Percentiles rank a stretch among this genome's conserved stretches.
These are phyloP conservation scores for Pygmarrhopalites habei DNA, from an alignment of 1,140 invertebrate genomes.

Conservation along the genomic window DNA sequence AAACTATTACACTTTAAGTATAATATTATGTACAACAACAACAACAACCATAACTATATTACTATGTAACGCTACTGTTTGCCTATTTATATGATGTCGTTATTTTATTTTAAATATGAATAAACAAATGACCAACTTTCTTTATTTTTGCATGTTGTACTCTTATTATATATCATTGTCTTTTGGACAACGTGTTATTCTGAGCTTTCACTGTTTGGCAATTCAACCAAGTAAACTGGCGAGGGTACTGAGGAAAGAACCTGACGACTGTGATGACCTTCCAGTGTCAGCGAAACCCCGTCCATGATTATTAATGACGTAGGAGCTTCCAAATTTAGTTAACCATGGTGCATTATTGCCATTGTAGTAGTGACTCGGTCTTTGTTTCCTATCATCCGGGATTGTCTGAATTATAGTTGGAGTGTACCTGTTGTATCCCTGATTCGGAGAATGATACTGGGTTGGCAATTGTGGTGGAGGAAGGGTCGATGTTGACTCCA, in stretches of 20 bases:
- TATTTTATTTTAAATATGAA: no score
- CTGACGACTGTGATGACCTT: neutral
- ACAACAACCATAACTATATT: no score
- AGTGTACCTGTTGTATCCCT: neutral
- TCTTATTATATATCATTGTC: no score
- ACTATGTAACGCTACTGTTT: no score
- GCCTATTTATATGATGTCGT: no score
- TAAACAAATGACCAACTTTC: no score
- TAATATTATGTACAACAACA: no score
- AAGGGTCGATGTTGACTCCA: neutral
- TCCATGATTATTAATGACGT: neutral
- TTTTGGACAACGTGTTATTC: no score
- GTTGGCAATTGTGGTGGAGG: slow-evolving; percentile 20
- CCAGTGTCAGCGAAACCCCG: neutral
- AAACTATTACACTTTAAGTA: no score
- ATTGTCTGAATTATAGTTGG: neutral
- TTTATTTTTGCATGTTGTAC: no score
- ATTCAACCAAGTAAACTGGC: slow-evolving; percentile 10
- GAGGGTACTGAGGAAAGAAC: neutral
- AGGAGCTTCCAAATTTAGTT: neutral
- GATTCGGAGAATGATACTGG: slow-evolving; percentile 15
- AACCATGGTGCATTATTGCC: neutral
- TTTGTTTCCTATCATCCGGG: neutral
- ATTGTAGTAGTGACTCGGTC: neutral
- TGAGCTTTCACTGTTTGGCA: no score